phyloP scores from a whole-genome alignment of 2,797 vertebrate genomes.

The Leontocebus nigricollis region DNA sequence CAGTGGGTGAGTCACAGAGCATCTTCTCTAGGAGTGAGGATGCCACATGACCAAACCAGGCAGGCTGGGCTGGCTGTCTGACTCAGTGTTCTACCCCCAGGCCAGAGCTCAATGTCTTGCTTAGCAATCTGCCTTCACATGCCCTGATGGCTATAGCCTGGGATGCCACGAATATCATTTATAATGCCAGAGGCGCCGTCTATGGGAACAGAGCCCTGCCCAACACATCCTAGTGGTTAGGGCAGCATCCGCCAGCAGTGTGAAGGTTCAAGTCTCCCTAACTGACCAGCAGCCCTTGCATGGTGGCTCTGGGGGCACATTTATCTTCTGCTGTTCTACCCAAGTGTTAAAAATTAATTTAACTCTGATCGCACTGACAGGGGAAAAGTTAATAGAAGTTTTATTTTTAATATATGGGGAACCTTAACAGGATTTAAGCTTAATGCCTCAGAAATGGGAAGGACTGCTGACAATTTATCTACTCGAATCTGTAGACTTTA shows the following conservation, averaged over 20 bases:
- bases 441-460: conserved; percentile 75
- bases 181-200: fast-evolving
- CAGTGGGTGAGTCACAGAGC: background rate
- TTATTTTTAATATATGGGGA: conserved; percentile 78
- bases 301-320: background rate
- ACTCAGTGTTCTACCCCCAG: background rate
- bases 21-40: background rate
- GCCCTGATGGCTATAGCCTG: background rate
- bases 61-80: background rate
- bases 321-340: conserved; percentile 21
- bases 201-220: fast-evolving
- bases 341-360: conserved; percentile 77
- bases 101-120: background rate
- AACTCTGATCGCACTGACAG: conserved; percentile 47
- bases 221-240: fast-evolving
- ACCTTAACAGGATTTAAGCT: conserved; percentile 75
- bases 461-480: conserved; percentile 69
- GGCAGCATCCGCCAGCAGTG: fast-evolving
- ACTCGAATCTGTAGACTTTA: conserved; percentile 61
- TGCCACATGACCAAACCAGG: background rate
- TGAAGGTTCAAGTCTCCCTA: background rate
- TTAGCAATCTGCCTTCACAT: background rate
- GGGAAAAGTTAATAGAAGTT: conserved; percentile 75
- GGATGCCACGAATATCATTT: background rate
- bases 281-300: background rate